Evolutionary conservation across 2,888 invertebrate species (phyloP), one percentile per base, ranked within the genome.

Genomic region (Protodeltote pygarga): DNA sequence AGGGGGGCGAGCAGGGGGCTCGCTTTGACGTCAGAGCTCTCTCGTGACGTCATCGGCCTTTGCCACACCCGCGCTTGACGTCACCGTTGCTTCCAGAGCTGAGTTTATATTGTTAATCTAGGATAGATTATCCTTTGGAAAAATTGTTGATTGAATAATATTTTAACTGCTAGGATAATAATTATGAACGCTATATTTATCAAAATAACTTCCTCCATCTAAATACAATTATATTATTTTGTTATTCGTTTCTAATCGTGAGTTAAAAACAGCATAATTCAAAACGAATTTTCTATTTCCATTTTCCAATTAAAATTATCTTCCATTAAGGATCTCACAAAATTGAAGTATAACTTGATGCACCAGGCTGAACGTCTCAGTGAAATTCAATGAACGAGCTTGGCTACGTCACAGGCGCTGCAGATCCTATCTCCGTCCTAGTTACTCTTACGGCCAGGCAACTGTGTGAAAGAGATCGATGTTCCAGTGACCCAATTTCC

Each of bases 51-150:
- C 91, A 91, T 79, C 71, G 79, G 69, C 69, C 69, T 70, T 69
- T 79, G 88, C 90, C 91, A 90, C 91, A 89, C 91, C 91, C 90
- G 85, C 85, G 55, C 75, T 85, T 88, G 85, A 91, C 91, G 90
- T 91, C 89, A 90, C 82, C 66, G 59, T 19, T 65, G 65, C 65
- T 65, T 65, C 51, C 58, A 57, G 57, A 69, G 67, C 73, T 66
- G 71, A 67, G 15, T 28, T 9, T 54, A 45, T 58, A 47, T 35
- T 27, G 41, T 34, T 33, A 20, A 33, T 25, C 9, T 5, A 16
- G 3, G n/a, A 61, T n/a, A n/a, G n/a, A 21, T 25, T 20, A 46
- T 33, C 10, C 2, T 14, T n/a, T 3, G 23, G 3, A 10, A 10
- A 0, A 8, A 16, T 11, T 8, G 2, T 4, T 0, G 6, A 9